Base-by-base conservation (phyloP, 2,888 invertebrate genomes). In the Brachyptera risi region DNA sequence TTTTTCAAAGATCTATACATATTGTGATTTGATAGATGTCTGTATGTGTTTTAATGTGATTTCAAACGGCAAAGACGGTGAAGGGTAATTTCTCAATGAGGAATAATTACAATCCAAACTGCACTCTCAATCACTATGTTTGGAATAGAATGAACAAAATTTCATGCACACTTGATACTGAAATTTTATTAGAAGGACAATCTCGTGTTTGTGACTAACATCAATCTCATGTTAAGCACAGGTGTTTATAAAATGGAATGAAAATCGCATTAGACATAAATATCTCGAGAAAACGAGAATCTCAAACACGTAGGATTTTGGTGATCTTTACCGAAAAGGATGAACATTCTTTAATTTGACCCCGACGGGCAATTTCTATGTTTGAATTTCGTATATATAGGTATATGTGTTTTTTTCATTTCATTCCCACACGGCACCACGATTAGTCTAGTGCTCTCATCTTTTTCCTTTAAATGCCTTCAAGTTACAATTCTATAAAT, bases 401-500 rank as follows among this genome's bases (percentile, higher is more conserved):
- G n/a, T n/a, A n/a, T n/a, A n/a, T n/a, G 58, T 15, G 37, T 59
- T 42, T 42, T 37, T 51, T 44, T 56, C 54, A 24, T 27, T 21
- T 13, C 60, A 60, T 60, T 60, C 57, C 60, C 60, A 60, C 49
- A 60, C 35, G 49, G 31, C 19, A 54, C 35, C 54, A 13, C 54
- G 54, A 54, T 54, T 54, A 54, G 35, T 35, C 37, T 17, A 50
- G 50, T 13, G 5, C 35, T 11, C 5, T 31, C 35, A 5, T 31
- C 35, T 19, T 7, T 21, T 19, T 47, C 37, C 13, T 21, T 54
- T 27, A 54, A 54, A 54, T 54, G 54, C 54, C 54, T 54, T 35
- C 54, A 17, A 54, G 59, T 59, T 31, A 49, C 58, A 38, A 54
- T 62, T 62, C 62, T 59, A 63, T 63, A 63, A 63, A 63, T 63